Evolutionary conservation across 2,888 invertebrate species (phyloP), one percentile per base, ranked within the genome.

Genomic region (Desoria tigrina): DNA sequence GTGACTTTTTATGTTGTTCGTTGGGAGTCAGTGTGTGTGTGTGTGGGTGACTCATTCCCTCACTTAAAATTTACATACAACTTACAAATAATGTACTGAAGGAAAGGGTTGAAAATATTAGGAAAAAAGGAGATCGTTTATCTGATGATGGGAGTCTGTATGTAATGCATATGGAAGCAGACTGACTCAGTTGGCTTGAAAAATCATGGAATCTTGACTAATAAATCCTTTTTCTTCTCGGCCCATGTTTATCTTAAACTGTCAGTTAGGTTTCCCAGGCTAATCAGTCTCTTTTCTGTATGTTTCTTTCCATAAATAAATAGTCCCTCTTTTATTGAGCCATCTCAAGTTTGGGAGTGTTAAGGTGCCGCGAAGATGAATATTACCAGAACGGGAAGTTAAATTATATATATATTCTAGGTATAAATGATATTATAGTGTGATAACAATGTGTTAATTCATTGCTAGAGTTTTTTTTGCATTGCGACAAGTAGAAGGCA

Each of bases 201-300:
- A 55, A 55, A 6, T 32, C 55, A 55, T 27, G 45, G 45, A 42
- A 42, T 57, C 42, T 32, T 51, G 9, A 57, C 57, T 57, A 57
- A 57, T 57, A 57, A 57, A 57, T 57, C 57, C 57, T 57, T 32
- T 24, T 24, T 37, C 42, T 26, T 55, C 32, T 45, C 23, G 11
- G 24, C 45, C 26, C 18, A 26, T 58, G 58, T 58, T 58, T 58
- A 58, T 58, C 58, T 58, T 58, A 45, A 57, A 58, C 58, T 58
- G 58, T 58, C 58, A 58, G 42, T 58, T 26, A 42, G 16, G 24
- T 42, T 58, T 58, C 58, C 58, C 58, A 58, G 58, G 45, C 45
- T 45, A 45, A 58, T 58, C 58, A 58, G 7, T 45, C 14, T 4
- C 16, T 16, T 11, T 55, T 42, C 45, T 42, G 24, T 18, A 45